These are phyloP conservation scores for Oligia strigilis DNA, from an alignment of 2,888 invertebrate genomes.

Conservation along the genomic window DNA sequence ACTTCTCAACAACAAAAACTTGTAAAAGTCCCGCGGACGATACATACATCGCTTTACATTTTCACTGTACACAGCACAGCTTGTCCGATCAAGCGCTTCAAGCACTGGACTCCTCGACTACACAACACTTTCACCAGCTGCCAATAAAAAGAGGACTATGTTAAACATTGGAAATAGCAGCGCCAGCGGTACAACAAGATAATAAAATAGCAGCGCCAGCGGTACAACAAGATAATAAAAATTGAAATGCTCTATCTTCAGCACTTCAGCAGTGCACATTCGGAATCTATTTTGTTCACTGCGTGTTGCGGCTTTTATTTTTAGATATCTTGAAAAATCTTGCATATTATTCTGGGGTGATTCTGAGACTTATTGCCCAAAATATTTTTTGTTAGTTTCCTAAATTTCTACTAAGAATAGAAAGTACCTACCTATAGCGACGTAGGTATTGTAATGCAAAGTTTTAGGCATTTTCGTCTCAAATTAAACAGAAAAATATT, in stretches of 20 bases:
- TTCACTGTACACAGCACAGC: conserved; percentile 72
- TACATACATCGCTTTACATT: conserved; percentile 74
- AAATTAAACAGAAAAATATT: background rate
- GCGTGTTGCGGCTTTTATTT: conserved; percentile 48
- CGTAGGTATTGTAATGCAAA: background rate
- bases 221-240: conserved; percentile 63
- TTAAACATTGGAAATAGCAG: conserved; percentile 70
- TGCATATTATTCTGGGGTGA: background rate
- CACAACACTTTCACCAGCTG: conserved; percentile 87
- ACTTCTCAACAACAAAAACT: conserved; percentile 74
- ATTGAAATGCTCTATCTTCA: conserved; percentile 43
- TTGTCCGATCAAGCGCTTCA: conserved; percentile 66
- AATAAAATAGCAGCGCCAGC: conserved; percentile 67
- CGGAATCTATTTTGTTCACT: conserved; percentile 44
- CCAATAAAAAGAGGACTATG: conserved; percentile 78
- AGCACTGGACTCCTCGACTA: conserved; percentile 71
- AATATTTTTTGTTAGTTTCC: background rate
- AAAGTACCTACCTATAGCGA: background rate
- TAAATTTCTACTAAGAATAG: background rate
- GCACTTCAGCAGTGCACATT: conserved; percentile 42
- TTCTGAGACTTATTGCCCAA: background rate
- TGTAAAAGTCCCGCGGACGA: conserved; percentile 60
- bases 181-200: conserved; percentile 62
- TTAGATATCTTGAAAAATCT: conserved; percentile 18
- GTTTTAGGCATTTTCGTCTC: background rate